A percentile compares a stretch with the other conserved stretches of the same genome.
phyloP scores from a whole-genome alignment of 1,140 invertebrate genomes.

The Solenopsis invicta region DNA sequence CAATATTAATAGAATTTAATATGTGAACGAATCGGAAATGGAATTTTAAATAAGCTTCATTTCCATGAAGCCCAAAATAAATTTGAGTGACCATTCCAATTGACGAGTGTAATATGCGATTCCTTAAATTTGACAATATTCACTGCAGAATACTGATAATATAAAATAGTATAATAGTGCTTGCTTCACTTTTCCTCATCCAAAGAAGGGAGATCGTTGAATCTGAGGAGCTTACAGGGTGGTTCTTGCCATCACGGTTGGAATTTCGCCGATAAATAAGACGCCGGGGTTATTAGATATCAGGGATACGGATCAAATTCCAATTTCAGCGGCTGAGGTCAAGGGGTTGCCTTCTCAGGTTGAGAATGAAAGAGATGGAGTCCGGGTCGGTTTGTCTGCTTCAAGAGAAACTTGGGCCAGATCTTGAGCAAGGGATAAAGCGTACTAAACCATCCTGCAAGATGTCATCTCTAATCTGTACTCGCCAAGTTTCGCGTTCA shows the following conservation, averaged over 20 bases:
- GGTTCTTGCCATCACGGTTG: conserved; percentile 42
- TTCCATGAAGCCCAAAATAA: background rate
- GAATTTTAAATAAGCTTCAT: background rate
- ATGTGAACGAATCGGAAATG: background rate
- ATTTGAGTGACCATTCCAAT: background rate
- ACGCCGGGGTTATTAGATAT: conserved; percentile 77
- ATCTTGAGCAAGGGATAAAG: conserved; percentile 42
- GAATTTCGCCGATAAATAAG: conserved; percentile 79
- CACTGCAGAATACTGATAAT: background rate
- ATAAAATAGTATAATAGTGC: background rate
- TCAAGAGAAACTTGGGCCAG: conserved; percentile 32
- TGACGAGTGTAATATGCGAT: background rate
- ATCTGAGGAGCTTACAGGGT: conserved; percentile 46
- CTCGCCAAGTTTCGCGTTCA: background rate
- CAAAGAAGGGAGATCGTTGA: conserved; percentile 26
- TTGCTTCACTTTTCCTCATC: background rate
- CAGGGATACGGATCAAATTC: conserved; percentile 75
- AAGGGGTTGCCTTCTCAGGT: conserved; percentile 45
- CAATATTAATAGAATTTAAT: background rate
- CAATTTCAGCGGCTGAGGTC: conserved; percentile 73
- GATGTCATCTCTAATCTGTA: conserved; percentile 31
- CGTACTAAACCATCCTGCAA: background rate
- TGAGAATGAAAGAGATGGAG: conserved; percentile 54
- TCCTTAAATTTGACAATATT: conserved; percentile 31
- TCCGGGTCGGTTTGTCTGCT: conserved; percentile 29